Conservation (phyloP, 2,888 invertebrate species). For the Tortricodes alternella region DNA sequence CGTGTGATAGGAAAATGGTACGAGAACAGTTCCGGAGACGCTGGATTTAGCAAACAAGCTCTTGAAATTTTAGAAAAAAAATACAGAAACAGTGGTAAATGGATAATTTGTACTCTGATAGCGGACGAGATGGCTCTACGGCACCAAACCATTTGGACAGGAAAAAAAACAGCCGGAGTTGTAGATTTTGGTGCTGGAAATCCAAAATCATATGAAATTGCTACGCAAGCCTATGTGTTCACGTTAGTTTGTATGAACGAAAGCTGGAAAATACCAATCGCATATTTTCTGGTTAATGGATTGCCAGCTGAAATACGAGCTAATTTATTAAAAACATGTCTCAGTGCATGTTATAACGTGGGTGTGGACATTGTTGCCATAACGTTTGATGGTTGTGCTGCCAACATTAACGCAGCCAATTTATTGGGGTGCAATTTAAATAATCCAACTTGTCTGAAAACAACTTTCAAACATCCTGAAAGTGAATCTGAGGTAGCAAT, state of each 20-base stretch:
- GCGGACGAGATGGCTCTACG: slow-evolving; percentile 36
- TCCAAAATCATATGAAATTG: slow-evolving; percentile 22
- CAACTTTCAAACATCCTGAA: slow-evolving; percentile 31
- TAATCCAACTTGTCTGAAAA: slow-evolving; percentile 10
- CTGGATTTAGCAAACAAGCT: slow-evolving; percentile 37
- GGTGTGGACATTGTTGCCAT: slow-evolving; percentile 34
- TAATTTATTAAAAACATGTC: slow-evolving; percentile 25
- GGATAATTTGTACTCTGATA: slow-evolving; percentile 29
- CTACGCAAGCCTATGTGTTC: slow-evolving; percentile 28
- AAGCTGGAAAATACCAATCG: slow-evolving; percentile 35
- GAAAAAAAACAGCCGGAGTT: slow-evolving; percentile 31
- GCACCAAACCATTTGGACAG: slow-evolving; percentile 32
- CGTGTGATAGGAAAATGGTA: background rate
- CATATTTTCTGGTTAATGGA: slow-evolving; percentile 15
- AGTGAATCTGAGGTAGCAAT: slow-evolving; percentile 6
- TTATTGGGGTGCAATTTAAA: background rate
- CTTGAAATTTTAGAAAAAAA: slow-evolving; percentile 34
- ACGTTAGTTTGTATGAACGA: slow-evolving; percentile 23
- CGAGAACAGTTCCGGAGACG: slow-evolving; percentile 4
- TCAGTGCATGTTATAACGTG: slow-evolving; percentile 29
- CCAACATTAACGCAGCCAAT: background rate
- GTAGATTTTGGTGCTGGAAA: slow-evolving; percentile 31
- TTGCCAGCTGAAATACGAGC: slow-evolving; percentile 33
- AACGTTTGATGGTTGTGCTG: slow-evolving; percentile 15
- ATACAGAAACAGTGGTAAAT: background rate